Base-by-base conservation (phyloP, 2,797 vertebrate species). In the Lemur catta region DNA sequence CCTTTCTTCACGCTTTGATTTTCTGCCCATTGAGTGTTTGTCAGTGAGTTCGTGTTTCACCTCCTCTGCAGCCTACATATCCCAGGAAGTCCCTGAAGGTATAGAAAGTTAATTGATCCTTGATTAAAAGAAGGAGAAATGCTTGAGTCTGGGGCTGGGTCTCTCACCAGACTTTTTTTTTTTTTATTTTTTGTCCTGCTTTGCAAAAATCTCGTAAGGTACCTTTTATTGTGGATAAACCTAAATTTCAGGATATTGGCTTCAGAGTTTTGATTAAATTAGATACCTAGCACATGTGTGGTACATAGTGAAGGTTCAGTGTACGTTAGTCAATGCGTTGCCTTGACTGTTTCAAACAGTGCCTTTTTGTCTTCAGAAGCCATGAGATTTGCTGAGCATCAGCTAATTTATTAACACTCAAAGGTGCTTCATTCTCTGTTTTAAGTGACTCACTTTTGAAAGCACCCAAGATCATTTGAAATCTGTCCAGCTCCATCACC, bases 1-100 rank as follows among this genome's bases (percentile, higher is more conserved):
- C 96, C 97, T 98, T 98, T 94, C 93, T 98, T 97, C 95, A 79
- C 57, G 97, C 97, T 98, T 98, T 98, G 98, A 98, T 99, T 99
- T 98, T 97, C 95, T 98, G 97, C 97, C 95, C 91, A 9, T 98
- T 98, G 97, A 95, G 93, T 97, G 96, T 98, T 98, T 97, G 96
- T 98, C 93, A 78, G 92, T 93, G 97, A 98, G 97, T 95, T 97
- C 43, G 0, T 28, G 93, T 98, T 97, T 97, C 90, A 14, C 86
- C 81, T 97, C 96, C 96, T 98, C 97, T 97, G 82, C 93, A 96
- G 93, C 91, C 95, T 91, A 20, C 95, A 92, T 72, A 95, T 97
- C 98, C 91, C 97, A 96, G 97, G 80, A 87, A 96, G 97, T 98
- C 97, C 82, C 89, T 89, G 94, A 94, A 97, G 97, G 96, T 98